phyloP scores from a whole-genome alignment of 2,113 vertebrate species.

The Oreocharis arfaki region DNA sequence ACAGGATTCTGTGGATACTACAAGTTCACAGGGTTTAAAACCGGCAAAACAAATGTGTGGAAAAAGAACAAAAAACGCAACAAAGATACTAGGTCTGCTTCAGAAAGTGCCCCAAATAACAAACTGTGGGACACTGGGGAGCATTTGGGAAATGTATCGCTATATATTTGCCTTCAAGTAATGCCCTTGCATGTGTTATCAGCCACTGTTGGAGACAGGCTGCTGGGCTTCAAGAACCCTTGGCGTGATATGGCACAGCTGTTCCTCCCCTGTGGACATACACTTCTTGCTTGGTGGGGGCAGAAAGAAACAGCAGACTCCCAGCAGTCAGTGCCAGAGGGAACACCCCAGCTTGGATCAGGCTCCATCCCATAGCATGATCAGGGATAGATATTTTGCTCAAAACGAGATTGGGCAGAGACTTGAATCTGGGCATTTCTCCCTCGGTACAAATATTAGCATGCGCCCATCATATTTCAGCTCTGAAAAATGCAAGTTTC shows the following conservation, averaged over 20 bases:
- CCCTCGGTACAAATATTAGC: not conserved
- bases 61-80: not conserved
- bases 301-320: not conserved
- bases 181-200: not conserved
- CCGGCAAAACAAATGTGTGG: not conserved
- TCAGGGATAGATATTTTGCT: not conserved
- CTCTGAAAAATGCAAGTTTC: not conserved
- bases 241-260: constrained; percentile 33
- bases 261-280: not conserved
- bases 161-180: not conserved
- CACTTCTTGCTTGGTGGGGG: not conserved
- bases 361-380: not conserved
- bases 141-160: not conserved
- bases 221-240: constrained; percentile 17
- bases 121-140: not conserved
- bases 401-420: not conserved
- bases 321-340: not conserved
- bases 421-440: not conserved
- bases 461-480: not conserved
- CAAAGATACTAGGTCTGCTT: not conserved
- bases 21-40: not conserved
- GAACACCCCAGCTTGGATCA: not conserved
- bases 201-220: constrained; percentile 16
- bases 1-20: not conserved
- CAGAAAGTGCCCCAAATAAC: not conserved